A percentile compares a stretch with the other conserved stretches of the same genome.
phyloP scores from a whole-genome alignment of 1,140 invertebrate species.

The Drosophila truncata region DNA sequence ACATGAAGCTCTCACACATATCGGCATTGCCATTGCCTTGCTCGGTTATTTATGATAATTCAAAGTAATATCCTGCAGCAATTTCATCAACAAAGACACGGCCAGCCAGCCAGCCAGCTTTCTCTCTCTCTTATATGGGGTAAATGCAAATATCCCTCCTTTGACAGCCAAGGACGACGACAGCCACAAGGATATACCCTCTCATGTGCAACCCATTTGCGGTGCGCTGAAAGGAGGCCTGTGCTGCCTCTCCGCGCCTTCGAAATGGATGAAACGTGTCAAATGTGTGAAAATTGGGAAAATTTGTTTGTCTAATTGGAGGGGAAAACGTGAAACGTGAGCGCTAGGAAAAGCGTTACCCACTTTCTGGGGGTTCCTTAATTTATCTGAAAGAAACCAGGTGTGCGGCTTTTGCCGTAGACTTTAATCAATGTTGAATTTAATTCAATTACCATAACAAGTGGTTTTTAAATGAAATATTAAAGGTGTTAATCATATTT shows the following conservation, averaged over 20 bases:
- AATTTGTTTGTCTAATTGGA: conserved; percentile 76
- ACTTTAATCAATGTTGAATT: conserved; percentile 17
- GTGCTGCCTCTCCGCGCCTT: not conserved
- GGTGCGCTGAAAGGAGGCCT: conserved; percentile 5
- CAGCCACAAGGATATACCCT: conserved; percentile 31
- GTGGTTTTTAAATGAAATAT: conserved; percentile 2
- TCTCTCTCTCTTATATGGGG: conserved; percentile 31
- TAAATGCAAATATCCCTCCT: conserved; percentile 68
- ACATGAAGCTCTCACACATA: conserved; percentile 25
- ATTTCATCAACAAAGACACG: conserved; percentile 78
- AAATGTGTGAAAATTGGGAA: conserved; percentile 76
- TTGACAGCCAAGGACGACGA: conserved; percentile 12
- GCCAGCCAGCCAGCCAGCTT: conserved; percentile 18
- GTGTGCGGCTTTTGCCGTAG: conserved; percentile 14
- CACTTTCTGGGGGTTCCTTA: not conserved
- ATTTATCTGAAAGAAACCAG: conserved; percentile 24
- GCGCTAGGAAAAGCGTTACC: conserved; percentile 2
- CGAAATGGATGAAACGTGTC: conserved; percentile 73
- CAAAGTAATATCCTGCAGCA: conserved; percentile 82
- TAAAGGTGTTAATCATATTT: not conserved
- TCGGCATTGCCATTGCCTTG: conserved; percentile 46
- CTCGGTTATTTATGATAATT: conserved; percentile 81
- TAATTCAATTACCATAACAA: conserved; percentile 11
- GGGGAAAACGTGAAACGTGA: conserved; percentile 15
- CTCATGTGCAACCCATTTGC: conserved; percentile 4